phyloP scores from a whole-genome alignment of 2,888 invertebrate species.

The Helleia helle region DNA sequence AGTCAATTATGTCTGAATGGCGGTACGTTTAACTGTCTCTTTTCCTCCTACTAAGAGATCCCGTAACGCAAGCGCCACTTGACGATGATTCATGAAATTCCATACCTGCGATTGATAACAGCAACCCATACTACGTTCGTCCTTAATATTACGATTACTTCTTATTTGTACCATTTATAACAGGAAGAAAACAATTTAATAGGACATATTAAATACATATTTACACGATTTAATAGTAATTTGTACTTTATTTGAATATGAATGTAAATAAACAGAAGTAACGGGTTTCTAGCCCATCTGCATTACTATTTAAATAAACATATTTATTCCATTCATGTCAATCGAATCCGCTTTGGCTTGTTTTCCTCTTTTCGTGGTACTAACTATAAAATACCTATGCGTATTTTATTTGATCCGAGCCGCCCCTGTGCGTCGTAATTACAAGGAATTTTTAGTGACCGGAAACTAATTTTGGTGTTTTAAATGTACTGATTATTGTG shows the following conservation, averaged over 20 bases:
- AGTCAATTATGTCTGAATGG: constrained; percentile 70
- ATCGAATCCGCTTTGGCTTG: constrained; percentile 18
- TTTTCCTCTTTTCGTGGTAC: constrained; percentile 19
- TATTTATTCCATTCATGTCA: constrained; percentile 21
- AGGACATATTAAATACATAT: too few relatives aligned
- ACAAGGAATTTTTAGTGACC: constrained; percentile 14
- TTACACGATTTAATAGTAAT: too few relatives aligned
- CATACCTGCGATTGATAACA: constrained; percentile 69
- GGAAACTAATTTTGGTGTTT: constrained; percentile 12
- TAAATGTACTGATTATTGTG: neutral
- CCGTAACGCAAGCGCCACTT: constrained; percentile 64
- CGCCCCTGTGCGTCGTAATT: constrained; percentile 15
- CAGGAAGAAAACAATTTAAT: neutral
- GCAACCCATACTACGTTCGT: constrained; percentile 60
- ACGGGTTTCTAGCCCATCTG: constrained; percentile 16
- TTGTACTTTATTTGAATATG: neutral
- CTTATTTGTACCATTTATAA: neutral
- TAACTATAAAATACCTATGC: constrained; percentile 18
- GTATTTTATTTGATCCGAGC: constrained; percentile 17
- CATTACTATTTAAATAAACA: constrained; percentile 19
- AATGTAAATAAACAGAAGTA: constrained; percentile 13
- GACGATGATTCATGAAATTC: constrained; percentile 69
- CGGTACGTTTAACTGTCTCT: constrained; percentile 57
- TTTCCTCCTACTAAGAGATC: constrained; percentile 51
- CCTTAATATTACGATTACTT: constrained; percentile 16